These are phyloP conservation scores for Mungos mungo DNA, from an alignment of 2,113 vertebrate species.

Conservation along the genomic window DNA sequence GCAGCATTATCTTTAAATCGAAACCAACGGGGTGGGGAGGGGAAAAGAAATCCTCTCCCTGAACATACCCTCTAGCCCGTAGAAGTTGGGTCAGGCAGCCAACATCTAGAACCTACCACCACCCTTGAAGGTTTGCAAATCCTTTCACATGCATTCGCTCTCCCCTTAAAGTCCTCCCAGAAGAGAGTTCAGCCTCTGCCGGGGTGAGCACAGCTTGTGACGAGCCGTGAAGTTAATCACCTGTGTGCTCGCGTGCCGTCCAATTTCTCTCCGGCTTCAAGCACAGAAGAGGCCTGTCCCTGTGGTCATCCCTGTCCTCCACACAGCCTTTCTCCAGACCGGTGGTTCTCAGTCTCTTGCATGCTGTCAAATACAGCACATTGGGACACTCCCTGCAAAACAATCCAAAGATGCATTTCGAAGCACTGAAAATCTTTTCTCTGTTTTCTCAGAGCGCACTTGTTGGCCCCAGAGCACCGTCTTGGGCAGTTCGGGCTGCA, in stretches of 20 bases:
- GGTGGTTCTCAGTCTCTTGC: background rate
- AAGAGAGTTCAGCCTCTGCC: background rate
- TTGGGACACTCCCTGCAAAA: background rate
- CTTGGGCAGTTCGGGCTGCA: background rate
- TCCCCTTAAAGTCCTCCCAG: background rate
- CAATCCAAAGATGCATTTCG: background rate
- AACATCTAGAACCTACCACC: background rate
- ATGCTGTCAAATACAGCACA: background rate
- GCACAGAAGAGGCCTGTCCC: background rate
- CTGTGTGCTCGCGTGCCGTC: background rate
- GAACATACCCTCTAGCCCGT: background rate
- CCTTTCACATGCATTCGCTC: background rate
- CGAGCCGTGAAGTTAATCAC: background rate
- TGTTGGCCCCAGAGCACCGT: background rate
- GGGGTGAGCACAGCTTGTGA: rapidly evolving
- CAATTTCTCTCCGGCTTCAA: background rate
- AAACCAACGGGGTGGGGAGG: background rate
- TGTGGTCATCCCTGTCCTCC: background rate
- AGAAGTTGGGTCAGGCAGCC: background rate
- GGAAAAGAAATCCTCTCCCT: rapidly evolving
- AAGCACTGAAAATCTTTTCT: background rate
- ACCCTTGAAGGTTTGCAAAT: background rate
- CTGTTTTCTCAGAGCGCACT: background rate
- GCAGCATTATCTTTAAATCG: constrained; percentile 55
- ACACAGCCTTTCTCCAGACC: background rate